Base-by-base conservation (phyloP, 2,797 vertebrate genomes). In the Philypnodon macrostomus region DNA sequence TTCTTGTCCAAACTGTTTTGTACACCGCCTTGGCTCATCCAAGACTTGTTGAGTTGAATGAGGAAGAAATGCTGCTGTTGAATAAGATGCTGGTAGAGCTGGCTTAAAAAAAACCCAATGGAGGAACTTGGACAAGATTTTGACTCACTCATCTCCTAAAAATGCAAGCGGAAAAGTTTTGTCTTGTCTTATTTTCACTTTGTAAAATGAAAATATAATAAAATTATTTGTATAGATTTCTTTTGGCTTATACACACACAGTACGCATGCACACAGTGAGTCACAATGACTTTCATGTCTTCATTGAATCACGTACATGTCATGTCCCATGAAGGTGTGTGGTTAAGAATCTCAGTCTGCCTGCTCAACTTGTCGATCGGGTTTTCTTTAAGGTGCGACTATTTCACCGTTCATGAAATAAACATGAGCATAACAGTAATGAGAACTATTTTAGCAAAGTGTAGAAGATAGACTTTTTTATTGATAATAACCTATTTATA, bases 1-100 rank as follows among this genome's bases (percentile, higher is more conserved):
- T 40, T 47, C 64, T 51, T 76, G 72, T 75, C 80, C 79, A 53
- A 77, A 66, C 48, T 0, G 52, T 52, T 27, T 63, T 55, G 74
- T 83, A 78, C 44, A 87, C 73, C 77, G 52, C 12, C 3, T 50
- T 1, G 5, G 51, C 56, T 55, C 33, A 56, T 75, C 54, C 66
- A 41, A 56, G 63, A 56, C 46, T 47, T 83, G 80, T 80, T 84
- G 77, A 79, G 66, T 64, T 54, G 50, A 69, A 74, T 53, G 13
- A 53, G 56, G 41, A 51, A 68, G 79, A 73, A 84, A 85, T 81
- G 79, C 70, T 76, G 77, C 70, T 70, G 74, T 74, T 72, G 63
- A 68, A 47, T 42, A 45, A 32, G 27, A 48, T 40, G 44, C 49
- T 62, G 34, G 24, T 21, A 24, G 37, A 55, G 52, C 38, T 32